Evolutionary conservation across 1,140 invertebrate species (phyloP), one percentile per base, ranked within the genome.

Genomic region (Drosophila lowei): DNA sequence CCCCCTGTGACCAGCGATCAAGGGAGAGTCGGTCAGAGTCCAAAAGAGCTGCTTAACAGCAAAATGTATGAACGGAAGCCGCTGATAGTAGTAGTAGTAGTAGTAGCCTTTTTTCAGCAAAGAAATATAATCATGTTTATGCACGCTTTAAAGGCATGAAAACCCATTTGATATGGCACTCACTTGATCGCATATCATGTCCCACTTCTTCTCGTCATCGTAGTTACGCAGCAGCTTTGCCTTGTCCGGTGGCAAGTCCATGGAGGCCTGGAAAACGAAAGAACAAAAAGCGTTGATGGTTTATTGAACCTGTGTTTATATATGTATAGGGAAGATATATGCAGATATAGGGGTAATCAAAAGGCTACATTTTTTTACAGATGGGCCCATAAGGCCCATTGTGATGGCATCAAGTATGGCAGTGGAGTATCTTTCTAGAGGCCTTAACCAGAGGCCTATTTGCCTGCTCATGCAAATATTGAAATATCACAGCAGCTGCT

Each of bases 201-300:
- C 98, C 98, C 98, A 99, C 93, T 99, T 99, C 91, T 99, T 99
- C 90, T 99, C 97, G 90, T 97, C 96, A 92, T 99, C 97, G 91
- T 99, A 99, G 90, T 97, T 97, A 85, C 97, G 97, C 48, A 99
- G 93, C 7, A 99, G 94, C 93, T 99, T 99, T 64, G 98, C 97
- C 93, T 99, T 99, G 92, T 99, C 99, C 15, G 98, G 98, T 11
- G 99, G 99, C 72, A 99, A 93, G 92, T 99, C 99, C 98, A 99
- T 99, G 23, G 97, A 98, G 48, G 97, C 97, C 97, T 98, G 66
- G 8, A 21, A 68, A 6, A 72, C 50, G 59, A n/a, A 21, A 64
- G n/a, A 72, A 16, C 44, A 65, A 77, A 63, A 57, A 62, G 41
- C 28, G 9, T 53, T 57, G 15, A 65, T 30, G 18, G 11, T 46